Percentiles rank a stretch among this genome's conserved stretches.
Conservation (phyloP, 2,113 vertebrate species). For the Eulemur rufifrons region DNA sequence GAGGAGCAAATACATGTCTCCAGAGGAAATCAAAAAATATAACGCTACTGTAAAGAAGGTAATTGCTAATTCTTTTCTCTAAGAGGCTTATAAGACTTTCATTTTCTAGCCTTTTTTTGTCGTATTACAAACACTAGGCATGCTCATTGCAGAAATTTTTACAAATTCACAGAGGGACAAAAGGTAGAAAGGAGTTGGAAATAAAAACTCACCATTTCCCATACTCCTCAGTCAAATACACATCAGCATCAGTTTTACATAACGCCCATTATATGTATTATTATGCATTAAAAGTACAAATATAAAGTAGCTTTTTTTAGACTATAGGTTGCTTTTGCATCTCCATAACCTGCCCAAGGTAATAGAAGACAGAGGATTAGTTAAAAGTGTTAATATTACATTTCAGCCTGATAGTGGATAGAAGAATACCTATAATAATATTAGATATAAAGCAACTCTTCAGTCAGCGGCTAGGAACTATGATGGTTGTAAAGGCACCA, state of each 20-base stretch:
- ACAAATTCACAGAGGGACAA: not conserved
- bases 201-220: not conserved
- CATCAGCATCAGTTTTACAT: not conserved
- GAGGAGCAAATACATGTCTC: slow-evolving; percentile 23
- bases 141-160: not conserved
- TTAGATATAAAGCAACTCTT: not conserved
- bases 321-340: not conserved
- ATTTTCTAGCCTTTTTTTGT: not conserved
- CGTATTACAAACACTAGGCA: not conserved
- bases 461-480: not conserved
- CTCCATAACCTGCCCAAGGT: not conserved
- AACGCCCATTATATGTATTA: not conserved
- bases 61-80: slow-evolving; percentile 48
- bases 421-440: not conserved
- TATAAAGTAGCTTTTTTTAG: not conserved
- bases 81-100: not conserved
- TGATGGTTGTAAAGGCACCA: not conserved
- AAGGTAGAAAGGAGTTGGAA: not conserved
- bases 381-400: not conserved
- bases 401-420: not conserved
- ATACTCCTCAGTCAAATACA: not conserved
- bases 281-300: not conserved
- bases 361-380: not conserved
- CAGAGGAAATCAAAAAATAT: slow-evolving; percentile 42
- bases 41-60: slow-evolving; percentile 12